Evolutionary conservation across 2,888 invertebrate genomes (phyloP), one percentile per base, ranked within the genome.

Genomic region (Capitulum mitella): DNA sequence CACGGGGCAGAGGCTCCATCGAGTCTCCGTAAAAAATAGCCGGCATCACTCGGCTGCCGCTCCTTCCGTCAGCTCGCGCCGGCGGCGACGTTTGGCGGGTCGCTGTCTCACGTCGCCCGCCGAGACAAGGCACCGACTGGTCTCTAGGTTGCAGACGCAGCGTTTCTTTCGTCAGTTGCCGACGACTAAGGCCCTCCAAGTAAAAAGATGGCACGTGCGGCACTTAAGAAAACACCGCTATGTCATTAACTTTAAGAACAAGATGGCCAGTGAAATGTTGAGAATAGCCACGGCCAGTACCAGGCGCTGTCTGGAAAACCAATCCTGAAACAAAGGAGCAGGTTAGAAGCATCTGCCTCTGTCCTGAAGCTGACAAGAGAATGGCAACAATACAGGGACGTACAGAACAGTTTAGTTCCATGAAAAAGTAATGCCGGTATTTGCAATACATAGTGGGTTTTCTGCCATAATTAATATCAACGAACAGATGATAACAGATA

Each of bases 241-340:
- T 70, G 70, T 70, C 37, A 70, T 8, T 10, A 70, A 37, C 70
- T 70, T 70, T 37, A 70, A 14, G 19, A 96, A 96, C 91, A 96
- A 92, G 88, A 96, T 92, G 87, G 94, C 96, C 90, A 96, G 89
- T 84, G 94, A 93, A 88, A 96, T 92, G 89, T 96, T 96, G 89
- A 95, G 92, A 89, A 96, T 92, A 84, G 96, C 90, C 85, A 96
- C 95, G 86, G 96, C 89, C 89, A 96, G 92, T 87, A 96, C 93
- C 87, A 96, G 90, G 89, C 95, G 95, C 89, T 96, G 95, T 87
- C 95, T 91, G 85, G 95, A 94, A 88, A 96, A 94, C 96, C 96
- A 96, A 90, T 95, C 95, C 95, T 95, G 90, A 14, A 89, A 89
- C 83, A 83, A 81, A n/a, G 3, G 3, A 76, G 76, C 34, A 22